phyloP scores from a whole-genome alignment of 2,797 vertebrate genomes.

The Liparis tanakae region DNA sequence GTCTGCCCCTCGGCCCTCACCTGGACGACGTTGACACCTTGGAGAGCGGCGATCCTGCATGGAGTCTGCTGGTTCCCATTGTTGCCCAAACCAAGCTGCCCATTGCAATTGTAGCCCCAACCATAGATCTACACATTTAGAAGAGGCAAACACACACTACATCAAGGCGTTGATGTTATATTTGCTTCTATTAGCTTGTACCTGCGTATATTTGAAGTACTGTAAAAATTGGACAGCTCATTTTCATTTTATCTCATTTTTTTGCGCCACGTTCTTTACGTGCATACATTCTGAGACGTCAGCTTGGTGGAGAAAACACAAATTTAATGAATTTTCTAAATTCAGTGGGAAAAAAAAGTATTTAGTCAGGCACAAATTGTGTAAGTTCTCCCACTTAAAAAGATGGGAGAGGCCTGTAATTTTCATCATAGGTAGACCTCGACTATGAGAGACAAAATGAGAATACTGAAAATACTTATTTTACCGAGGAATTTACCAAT shows the following conservation, averaged over 20 bases:
- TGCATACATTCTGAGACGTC: not conserved
- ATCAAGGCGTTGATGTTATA: not conserved
- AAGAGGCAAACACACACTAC: not conserved
- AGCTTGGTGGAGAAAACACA: not conserved
- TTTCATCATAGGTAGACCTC: no score
- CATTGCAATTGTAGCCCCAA: conserved; percentile 99
- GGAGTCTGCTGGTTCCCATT: conserved; percentile 96
- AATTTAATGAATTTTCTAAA: not conserved
- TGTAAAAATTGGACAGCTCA: not conserved
- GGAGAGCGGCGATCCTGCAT: conserved; percentile 92
- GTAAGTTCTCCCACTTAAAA: no score
- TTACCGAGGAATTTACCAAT: no score
- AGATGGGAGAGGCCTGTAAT: no score
- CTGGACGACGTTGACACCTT: conserved; percentile 91
- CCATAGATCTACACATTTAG: conserved; percentile 87
- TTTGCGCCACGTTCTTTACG: not conserved
- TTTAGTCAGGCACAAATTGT: no score
- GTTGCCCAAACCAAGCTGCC: conserved; percentile 95
- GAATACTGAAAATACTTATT: no score
- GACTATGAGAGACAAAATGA: no score
- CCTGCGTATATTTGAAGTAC: not conserved
- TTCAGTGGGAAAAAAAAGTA: no score
- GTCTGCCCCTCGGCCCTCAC: conserved; percentile 71
- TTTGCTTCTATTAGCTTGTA: not conserved
- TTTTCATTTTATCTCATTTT: not conserved